Percentiles rank a stretch among this genome's conserved stretches.
phyloP scores from a whole-genome alignment of 30 jellyfish, hydroid and myxozoan species.

The Pelagia noctiluca region DNA sequence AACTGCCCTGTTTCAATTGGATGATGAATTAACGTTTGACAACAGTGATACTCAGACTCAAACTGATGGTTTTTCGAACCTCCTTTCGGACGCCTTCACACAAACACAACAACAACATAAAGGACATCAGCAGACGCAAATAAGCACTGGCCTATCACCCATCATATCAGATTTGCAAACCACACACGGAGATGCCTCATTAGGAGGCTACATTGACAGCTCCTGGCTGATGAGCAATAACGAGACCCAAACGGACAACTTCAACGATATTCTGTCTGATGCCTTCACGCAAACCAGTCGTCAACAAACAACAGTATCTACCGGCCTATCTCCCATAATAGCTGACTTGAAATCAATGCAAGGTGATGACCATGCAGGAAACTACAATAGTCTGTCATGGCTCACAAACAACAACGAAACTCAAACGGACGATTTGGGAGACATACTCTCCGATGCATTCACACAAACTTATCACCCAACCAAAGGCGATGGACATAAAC shows the following conservation, averaged over 20 bases:
- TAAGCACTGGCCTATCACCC: no score
- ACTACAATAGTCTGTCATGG: background rate
- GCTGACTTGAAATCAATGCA: no score
- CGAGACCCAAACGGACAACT: conserved; percentile 28
- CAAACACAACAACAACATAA: conserved; percentile 49
- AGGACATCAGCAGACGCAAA: no score
- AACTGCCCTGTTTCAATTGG: conserved; percentile 24
- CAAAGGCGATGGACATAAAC: no score
- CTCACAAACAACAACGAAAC: conserved; percentile 51
- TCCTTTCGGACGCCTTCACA: conserved; percentile 65
- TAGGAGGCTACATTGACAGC: background rate
- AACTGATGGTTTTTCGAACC: conserved; percentile 37
- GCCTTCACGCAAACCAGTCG: conserved; percentile 23
- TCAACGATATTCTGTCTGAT: background rate
- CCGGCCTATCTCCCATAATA: no score
- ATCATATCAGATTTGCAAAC: no score
- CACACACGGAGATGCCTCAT: no score
- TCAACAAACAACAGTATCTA: no score
- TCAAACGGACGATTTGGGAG: conserved; percentile 13
- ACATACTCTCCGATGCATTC: conserved; percentile 1
- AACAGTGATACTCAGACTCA: conserved; percentile 46
- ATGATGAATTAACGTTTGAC: conserved; percentile 19
- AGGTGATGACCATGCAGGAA: no score
- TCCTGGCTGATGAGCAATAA: conserved; percentile 43
- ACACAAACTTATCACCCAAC: conserved; percentile 5